Evolutionary conservation across 2,888 invertebrate genomes (phyloP).

Genomic region (Urechis unicinctus): DNA sequence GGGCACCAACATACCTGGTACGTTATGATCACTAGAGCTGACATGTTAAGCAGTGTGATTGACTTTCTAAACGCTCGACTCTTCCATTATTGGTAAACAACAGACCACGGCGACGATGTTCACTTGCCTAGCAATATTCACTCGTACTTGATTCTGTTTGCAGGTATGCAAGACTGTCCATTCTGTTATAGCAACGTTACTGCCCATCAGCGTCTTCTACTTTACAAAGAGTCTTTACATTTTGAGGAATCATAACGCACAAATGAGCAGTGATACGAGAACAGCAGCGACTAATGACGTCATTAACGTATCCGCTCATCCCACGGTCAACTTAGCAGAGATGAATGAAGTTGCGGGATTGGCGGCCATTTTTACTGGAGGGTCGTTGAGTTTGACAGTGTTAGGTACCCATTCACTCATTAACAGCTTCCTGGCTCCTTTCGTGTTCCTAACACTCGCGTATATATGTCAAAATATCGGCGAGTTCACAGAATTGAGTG

Average conservation of each 20-base stretch:
- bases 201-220: conserved; percentile 26
- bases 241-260: conserved; percentile 24
- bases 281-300: too few relatives aligned
- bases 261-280: too few relatives aligned
- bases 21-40: neutral
- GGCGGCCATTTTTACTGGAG: conserved; percentile 26
- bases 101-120: too few relatives aligned
- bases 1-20: conserved; percentile 29
- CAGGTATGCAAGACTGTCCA: conserved; percentile 10
- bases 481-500: too few relatives aligned
- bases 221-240: conserved; percentile 21
- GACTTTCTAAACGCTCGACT: neutral
- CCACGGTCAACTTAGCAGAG: too few relatives aligned
- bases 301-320: too few relatives aligned
- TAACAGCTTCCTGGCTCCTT: conserved; percentile 31
- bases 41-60: neutral
- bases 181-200: conserved; percentile 8
- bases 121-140: too few relatives aligned
- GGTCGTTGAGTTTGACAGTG: conserved; percentile 26
- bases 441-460: conserved; percentile 21
- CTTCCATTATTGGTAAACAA: too few relatives aligned
- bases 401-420: conserved; percentile 37
- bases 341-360: too few relatives aligned
- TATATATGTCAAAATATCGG: too few relatives aligned
- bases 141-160: too few relatives aligned